Percentiles rank a stretch among this genome's conserved stretches.
Conservation (phyloP, 1,140 invertebrate species). For the Andricus grossulariae region DNA sequence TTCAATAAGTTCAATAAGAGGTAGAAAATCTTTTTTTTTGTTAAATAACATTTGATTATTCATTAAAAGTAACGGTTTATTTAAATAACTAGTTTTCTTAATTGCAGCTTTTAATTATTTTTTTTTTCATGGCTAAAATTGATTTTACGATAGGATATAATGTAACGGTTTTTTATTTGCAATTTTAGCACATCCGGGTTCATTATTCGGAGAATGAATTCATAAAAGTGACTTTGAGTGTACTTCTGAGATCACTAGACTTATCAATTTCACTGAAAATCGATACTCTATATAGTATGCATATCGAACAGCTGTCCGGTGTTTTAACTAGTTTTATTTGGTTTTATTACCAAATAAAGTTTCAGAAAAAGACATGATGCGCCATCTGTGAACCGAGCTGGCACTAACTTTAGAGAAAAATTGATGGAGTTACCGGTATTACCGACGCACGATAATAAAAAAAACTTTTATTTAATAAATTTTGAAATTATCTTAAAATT, state of each 20-base stretch:
- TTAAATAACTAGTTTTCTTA: too few species aligned
- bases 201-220: constrained; percentile 5
- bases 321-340: not conserved
- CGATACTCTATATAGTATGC: not conserved
- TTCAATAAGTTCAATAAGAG: too few species aligned
- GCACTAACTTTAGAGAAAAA: not conserved
- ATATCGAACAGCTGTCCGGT: constrained; percentile 8
- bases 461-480: too few species aligned
- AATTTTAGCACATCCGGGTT: not conserved
- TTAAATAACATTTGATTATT: too few species aligned
- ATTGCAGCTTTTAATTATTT: too few species aligned
- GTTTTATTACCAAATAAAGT: not conserved
- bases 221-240: constrained; percentile 9
- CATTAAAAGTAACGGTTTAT: too few species aligned
- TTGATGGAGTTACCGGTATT: too few species aligned
- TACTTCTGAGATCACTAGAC: constrained; percentile 9
- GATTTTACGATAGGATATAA: not conserved
- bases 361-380: not conserved
- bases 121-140: too few species aligned
- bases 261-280: constrained; percentile 29
- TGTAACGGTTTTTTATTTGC: not conserved
- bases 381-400: not conserved
- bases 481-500: too few species aligned
- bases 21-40: too few species aligned
- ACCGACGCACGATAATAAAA: too few species aligned